These are phyloP conservation scores for Cyprinodon tularosa DNA, from an alignment of 2,113 vertebrate species.

Conservation along the genomic window DNA sequence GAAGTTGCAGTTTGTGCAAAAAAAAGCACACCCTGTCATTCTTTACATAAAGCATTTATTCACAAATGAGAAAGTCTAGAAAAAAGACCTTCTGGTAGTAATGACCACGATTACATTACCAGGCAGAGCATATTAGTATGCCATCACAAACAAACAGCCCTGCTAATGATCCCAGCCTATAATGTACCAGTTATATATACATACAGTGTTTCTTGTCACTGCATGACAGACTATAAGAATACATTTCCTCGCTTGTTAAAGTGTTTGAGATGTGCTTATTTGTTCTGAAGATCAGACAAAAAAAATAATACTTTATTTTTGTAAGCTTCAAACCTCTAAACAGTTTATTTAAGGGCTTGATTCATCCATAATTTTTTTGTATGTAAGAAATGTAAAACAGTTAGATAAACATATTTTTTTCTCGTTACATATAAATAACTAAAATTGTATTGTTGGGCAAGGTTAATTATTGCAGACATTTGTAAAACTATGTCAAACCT, in stretches of 20 bases:
- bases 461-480: not conserved
- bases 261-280: not conserved
- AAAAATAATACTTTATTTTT: not conserved
- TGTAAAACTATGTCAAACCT: not conserved
- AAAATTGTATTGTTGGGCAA: not conserved
- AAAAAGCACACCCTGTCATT: not conserved
- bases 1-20: not conserved
- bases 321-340: not conserved
- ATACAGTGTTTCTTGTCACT: not conserved
- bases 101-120: not conserved
- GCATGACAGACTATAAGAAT: not conserved
- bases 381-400: too few species aligned
- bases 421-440: too few species aligned
- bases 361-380: too few species aligned
- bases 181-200: not conserved
- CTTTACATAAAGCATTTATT: not conserved
- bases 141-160: not conserved
- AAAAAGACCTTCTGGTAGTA: not conserved
- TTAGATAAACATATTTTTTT: too few species aligned
- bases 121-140: not conserved
- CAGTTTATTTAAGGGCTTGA: too few species aligned
- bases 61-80: not conserved
- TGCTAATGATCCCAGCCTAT: not conserved
- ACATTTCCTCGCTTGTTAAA: not conserved
- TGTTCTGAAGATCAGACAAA: not conserved